Percentiles rank a stretch among this genome's conserved stretches.
Conservation (phyloP, 2,797 vertebrate species). For the Acrossocheilus wenchowensis region DNA sequence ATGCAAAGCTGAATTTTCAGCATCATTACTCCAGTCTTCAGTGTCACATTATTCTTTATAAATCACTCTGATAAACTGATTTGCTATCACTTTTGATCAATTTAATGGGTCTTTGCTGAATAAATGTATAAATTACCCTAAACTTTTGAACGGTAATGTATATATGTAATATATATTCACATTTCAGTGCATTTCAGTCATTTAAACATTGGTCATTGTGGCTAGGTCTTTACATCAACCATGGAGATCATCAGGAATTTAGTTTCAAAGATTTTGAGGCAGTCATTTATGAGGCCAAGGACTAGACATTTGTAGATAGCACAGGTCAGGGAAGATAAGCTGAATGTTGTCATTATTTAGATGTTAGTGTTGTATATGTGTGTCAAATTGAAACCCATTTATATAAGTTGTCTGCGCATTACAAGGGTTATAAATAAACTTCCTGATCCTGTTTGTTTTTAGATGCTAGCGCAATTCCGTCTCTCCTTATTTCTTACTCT, state of each 20-base stretch:
- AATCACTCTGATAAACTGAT: not conserved
- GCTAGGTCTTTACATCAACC: slow-evolving; percentile 12
- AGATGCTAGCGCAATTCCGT: not conserved
- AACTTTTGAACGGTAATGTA: not conserved
- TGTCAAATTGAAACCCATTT: not conserved
- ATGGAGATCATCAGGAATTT: not conserved
- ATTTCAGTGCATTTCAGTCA: slow-evolving; percentile 24
- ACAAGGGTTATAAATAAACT: not conserved
- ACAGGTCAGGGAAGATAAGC: not conserved
- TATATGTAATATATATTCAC: not conserved
- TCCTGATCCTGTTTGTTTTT: slow-evolving; percentile 16
- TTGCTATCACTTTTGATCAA: not conserved
- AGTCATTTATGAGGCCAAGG: not conserved
- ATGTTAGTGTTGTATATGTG: not conserved
- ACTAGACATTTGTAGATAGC: not conserved
- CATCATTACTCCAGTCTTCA: not conserved
- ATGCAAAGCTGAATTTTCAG: not conserved
- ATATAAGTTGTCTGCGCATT: not conserved
- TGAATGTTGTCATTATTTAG: not conserved
- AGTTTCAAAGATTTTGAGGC: not conserved
- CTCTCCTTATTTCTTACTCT: slow-evolving; percentile 21
- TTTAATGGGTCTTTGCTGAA: not conserved
- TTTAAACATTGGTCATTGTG: slow-evolving; percentile 45
- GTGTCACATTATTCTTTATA: not conserved
- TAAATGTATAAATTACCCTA: not conserved